A percentile compares a stretch with the other conserved stretches of the same genome.
Conservation (phyloP, 2,888 invertebrate genomes). For the Hyalella azteca region DNA sequence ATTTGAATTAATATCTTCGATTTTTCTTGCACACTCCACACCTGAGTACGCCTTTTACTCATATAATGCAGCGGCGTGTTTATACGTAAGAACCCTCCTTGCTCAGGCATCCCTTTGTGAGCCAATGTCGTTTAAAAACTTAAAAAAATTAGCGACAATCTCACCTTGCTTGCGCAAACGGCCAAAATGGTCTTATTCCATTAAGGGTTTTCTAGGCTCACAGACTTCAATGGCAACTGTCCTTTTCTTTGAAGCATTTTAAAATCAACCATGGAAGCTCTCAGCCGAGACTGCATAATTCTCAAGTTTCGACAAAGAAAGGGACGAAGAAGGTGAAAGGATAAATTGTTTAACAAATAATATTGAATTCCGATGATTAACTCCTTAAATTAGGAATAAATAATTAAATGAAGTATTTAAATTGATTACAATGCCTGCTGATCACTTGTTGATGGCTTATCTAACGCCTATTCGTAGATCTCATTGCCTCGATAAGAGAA, state of each 20-base stretch:
- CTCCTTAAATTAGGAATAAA: too few relatives aligned
- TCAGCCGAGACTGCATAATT: not conserved
- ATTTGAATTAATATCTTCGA: too few relatives aligned
- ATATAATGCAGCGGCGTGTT: not conserved
- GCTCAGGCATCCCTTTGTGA: not conserved
- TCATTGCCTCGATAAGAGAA: too few relatives aligned
- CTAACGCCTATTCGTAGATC: too few relatives aligned
- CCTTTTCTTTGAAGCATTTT: not conserved
- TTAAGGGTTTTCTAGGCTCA: conserved; percentile 1
- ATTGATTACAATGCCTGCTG: too few relatives aligned
- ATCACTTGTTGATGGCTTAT: too few relatives aligned
- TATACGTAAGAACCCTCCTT: not conserved
- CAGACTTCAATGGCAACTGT: conserved; percentile 6
- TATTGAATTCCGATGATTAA: too few relatives aligned
- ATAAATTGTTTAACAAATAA: too few relatives aligned
- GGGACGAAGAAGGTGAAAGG: too few relatives aligned
- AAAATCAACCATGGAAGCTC: not conserved
- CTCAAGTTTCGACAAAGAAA: not conserved
- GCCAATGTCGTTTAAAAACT: conserved; percentile 7
- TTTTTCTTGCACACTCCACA: too few relatives aligned
- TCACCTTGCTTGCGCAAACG: conserved; percentile 28
- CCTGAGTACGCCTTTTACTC: too few relatives aligned
- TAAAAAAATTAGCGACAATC: conserved; percentile 26
- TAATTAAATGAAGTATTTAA: too few relatives aligned
- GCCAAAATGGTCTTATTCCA: conserved; percentile 34